These are phyloP conservation scores for Drosophila repleta DNA, from an alignment of 1,140 invertebrate genomes.

Conservation along the genomic window DNA sequence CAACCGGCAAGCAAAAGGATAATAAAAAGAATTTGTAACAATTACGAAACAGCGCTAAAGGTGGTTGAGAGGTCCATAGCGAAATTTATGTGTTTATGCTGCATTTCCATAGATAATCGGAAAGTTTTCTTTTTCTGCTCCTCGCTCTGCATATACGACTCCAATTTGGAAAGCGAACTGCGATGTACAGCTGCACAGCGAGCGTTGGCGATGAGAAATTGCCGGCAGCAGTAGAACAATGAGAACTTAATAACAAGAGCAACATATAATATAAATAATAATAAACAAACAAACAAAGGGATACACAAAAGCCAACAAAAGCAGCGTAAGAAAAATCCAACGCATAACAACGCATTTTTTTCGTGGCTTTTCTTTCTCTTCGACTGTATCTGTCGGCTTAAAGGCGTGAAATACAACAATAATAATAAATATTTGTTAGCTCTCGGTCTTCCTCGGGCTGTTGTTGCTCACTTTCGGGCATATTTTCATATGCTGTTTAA, in stretches of 20 bases:
- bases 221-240: slow-evolving; percentile 35
- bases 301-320: slow-evolving; percentile 25
- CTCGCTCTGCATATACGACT: not conserved
- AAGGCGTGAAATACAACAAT: slow-evolving; percentile 75
- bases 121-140: slow-evolving; percentile 28
- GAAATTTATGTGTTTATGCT: slow-evolving; percentile 60
- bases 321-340: slow-evolving; percentile 40
- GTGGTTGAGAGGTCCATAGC: slow-evolving; percentile 25
- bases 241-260: slow-evolving; percentile 53
- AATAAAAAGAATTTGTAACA: slow-evolving; percentile 68
- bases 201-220: slow-evolving; percentile 48
- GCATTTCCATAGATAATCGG: slow-evolving; percentile 17
- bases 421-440: slow-evolving; percentile 75
- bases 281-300: slow-evolving; percentile 37
- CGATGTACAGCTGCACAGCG: slow-evolving; percentile 2
- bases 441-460: slow-evolving; percentile 40
- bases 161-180: slow-evolving; percentile 4
- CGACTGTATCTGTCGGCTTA: slow-evolving; percentile 71
- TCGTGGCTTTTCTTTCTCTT: slow-evolving; percentile 60
- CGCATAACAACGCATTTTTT: slow-evolving; percentile 56
- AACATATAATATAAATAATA: slow-evolving; percentile 42
- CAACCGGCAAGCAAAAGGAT: slow-evolving; percentile 44
- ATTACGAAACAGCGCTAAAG: slow-evolving; percentile 36
- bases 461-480: slow-evolving; percentile 41
- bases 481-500: slow-evolving; percentile 75